Evolutionary conservation across 2,113 vertebrate species (phyloP).

Genomic region (Phylloscopus trochilus): DNA sequence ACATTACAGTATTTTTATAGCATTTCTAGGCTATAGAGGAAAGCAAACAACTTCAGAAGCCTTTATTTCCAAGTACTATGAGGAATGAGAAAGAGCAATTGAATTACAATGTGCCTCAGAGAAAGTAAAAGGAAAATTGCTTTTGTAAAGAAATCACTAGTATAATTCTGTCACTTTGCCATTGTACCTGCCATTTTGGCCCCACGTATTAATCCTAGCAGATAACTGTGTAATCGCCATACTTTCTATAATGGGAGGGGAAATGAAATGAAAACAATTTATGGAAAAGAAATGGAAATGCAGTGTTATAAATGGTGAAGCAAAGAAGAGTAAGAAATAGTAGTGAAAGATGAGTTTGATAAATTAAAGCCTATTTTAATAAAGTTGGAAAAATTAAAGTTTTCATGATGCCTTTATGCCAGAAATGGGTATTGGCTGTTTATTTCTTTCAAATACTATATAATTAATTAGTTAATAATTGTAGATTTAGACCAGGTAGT

Average conservation of each 20-base stretch:
- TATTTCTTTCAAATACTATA: background rate
- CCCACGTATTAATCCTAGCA: background rate
- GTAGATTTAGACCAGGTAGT: background rate
- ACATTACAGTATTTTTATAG: background rate
- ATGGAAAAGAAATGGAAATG: background rate
- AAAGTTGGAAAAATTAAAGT: background rate
- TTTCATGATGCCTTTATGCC: background rate
- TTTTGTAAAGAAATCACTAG: background rate
- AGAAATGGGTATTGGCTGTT: background rate
- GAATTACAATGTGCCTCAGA: background rate
- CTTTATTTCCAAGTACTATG: background rate
- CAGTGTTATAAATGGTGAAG: background rate
- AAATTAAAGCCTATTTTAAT: background rate
- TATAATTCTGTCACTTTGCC: background rate
- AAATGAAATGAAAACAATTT: background rate
- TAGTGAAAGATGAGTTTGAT: background rate
- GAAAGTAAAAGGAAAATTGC: constrained; percentile 5
- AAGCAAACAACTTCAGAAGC: background rate
- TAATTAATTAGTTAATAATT: background rate
- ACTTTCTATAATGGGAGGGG: background rate
- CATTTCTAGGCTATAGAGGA: background rate
- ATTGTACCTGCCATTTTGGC: background rate
- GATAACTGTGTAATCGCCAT: background rate
- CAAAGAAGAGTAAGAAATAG: background rate
- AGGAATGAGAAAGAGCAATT: background rate